Base-by-base conservation (phyloP, 2,888 invertebrate species). In the Clepsis dumicolana region DNA sequence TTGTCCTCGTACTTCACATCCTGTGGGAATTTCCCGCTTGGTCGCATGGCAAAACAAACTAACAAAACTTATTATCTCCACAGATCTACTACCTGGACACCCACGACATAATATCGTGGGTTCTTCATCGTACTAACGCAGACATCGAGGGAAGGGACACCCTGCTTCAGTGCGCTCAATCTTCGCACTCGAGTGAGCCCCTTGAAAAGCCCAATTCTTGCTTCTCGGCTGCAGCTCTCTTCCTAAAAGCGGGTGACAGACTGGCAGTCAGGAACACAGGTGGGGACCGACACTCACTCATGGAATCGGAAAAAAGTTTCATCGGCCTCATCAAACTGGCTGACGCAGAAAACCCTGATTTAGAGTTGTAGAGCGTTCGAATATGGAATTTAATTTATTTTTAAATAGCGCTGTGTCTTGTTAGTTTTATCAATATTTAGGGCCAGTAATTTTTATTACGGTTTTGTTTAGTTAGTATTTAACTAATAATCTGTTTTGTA, bases 21-120 rank as follows among this genome's bases (percentile, higher is more conserved):
- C 41, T 18, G 10, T 29, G 59, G 64, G 62, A 27, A 14, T 44
- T 14, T 18, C 18, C 8, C 18, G 16, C 16, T 25, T 48, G 35
- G 48, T 57, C 63, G n/a, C 27, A 41, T 65, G 21, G 38, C 41
- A 24, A 60, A 65, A 38, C 41, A 18, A 41, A 1, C 53, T 60
- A 60, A 67, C 50, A 18, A 54, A 24, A 16, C 18, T 57, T 73
- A 62, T 62, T 70, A 70, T 57, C 64, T 50, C 71, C 66, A 57
- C 93, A 97, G 95, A 96, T 97, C 71, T 97, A 96, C 87, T 97
- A 97, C 83, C 91, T 96, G 70, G 97, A 97, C 79, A 94, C 95
- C 61, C 96, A 96, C 81, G 96, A 97, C 80, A 94, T 95, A 48
- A 97, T 96, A 75, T 96, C 97, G 0, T 97, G 96, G 91, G 94